These are phyloP conservation scores for Nesidiocoris tenuis DNA, from an alignment of 2,888 invertebrate genomes.

Conservation along the genomic window DNA sequence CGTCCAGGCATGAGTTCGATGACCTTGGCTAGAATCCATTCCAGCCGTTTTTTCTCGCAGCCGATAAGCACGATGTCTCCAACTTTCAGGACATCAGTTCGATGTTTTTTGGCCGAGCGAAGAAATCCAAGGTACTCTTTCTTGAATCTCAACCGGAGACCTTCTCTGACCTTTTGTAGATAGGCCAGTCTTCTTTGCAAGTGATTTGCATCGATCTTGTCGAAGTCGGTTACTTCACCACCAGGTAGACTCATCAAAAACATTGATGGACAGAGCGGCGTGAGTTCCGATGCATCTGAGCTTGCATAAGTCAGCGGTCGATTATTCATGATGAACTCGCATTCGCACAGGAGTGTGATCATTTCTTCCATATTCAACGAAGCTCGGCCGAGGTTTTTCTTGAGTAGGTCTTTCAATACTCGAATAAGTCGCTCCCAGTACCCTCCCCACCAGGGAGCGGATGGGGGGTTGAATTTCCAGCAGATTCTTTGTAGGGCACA, in stretches of 20 bases:
- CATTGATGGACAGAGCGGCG: not conserved
- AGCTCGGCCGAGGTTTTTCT: slow-evolving; percentile 36
- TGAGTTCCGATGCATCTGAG: not conserved
- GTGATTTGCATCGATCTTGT: too few relatives aligned
- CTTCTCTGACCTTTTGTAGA: too few relatives aligned
- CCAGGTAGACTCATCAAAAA: not conserved
- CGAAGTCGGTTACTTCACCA: not conserved
- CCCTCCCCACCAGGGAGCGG: slow-evolving; percentile 56
- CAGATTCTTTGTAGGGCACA: slow-evolving; percentile 48
- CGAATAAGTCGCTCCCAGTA: slow-evolving; percentile 52
- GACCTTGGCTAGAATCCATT: too few relatives aligned
- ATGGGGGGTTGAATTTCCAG: slow-evolving; percentile 50
- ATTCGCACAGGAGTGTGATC: slow-evolving; percentile 43
- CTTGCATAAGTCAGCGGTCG: slow-evolving; percentile 15
- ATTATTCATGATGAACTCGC: slow-evolving; percentile 21
- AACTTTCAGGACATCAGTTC: too few relatives aligned
- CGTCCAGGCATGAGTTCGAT: too few relatives aligned
- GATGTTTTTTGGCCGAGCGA: too few relatives aligned
- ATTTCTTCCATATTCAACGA: slow-evolving; percentile 40
- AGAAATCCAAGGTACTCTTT: too few relatives aligned
- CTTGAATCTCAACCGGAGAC: too few relatives aligned
- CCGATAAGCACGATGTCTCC: too few relatives aligned
- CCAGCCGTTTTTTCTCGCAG: too few relatives aligned
- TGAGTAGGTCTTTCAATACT: slow-evolving; percentile 37
- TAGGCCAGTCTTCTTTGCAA: too few relatives aligned